Evolutionary conservation across 1,140 invertebrate species (phyloP).

Genomic region (Temnothorax curvispinosus): DNA sequence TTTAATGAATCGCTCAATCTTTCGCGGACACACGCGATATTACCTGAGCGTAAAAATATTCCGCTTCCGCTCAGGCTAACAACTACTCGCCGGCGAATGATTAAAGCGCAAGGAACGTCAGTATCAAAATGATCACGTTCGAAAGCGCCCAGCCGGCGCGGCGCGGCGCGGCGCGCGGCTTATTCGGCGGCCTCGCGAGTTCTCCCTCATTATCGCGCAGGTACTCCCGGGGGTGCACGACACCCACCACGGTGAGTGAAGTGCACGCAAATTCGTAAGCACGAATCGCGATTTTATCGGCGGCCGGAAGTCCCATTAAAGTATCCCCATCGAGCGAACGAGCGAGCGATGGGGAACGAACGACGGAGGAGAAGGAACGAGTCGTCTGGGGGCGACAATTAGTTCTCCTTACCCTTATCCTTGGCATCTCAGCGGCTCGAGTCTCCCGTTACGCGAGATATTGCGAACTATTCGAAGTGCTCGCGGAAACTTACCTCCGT

Average conservation of each 20-base stretch:
- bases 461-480: constrained; percentile 23
- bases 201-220: constrained; percentile 57
- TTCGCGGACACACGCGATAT: constrained; percentile 48
- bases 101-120: constrained; percentile 59
- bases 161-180: not conserved
- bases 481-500: constrained; percentile 17
- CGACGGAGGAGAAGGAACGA: not conserved
- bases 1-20: constrained; percentile 60
- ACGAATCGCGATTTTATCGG: constrained; percentile 58
- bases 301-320: constrained; percentile 56
- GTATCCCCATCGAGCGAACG: constrained; percentile 59
- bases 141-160: constrained; percentile 4
- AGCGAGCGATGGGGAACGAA: constrained; percentile 3
- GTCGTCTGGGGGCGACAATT: constrained; percentile 39
- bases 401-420: constrained; percentile 36
- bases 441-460: constrained; percentile 17
- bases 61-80: constrained; percentile 32
- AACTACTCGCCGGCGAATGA: constrained; percentile 23
- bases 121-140: constrained; percentile 57
- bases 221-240: constrained; percentile 44
- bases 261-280: constrained; percentile 60
- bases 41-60: constrained; percentile 60
- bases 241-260: constrained; percentile 48
- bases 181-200: constrained; percentile 43
- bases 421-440: constrained; percentile 16